phyloP scores from a whole-genome alignment of 1,140 invertebrate genomes.

The Gonatopus flavifemur region DNA sequence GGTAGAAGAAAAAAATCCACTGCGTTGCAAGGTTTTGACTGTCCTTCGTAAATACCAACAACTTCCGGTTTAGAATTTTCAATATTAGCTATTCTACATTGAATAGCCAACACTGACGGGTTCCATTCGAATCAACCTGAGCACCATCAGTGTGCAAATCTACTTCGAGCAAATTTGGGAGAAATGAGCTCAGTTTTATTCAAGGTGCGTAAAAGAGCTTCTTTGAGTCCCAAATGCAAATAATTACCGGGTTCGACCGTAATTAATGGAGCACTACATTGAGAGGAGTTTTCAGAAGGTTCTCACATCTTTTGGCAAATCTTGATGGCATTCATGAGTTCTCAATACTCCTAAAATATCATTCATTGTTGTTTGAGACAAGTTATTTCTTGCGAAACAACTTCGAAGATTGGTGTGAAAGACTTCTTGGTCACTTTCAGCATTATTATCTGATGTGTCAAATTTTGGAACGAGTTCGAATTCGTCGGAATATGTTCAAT shows the following conservation, averaged over 20 bases:
- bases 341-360: slow-evolving; percentile 8
- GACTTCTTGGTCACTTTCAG: background rate
- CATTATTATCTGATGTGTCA: background rate
- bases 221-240: slow-evolving; percentile 10
- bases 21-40: background rate
- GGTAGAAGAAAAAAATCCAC: slow-evolving; percentile 4
- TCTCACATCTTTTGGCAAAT: background rate
- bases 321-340: slow-evolving; percentile 6
- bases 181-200: background rate
- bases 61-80: background rate
- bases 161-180: background rate
- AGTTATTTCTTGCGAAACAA: slow-evolving; percentile 10
- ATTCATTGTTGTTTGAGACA: slow-evolving; percentile 5
- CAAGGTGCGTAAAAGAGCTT: background rate
- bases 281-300: slow-evolving; percentile 2
- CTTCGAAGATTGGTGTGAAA: background rate
- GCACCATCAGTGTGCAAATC: slow-evolving; percentile 8
- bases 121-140: background rate
- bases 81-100: slow-evolving; percentile 4
- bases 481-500: too few species aligned
- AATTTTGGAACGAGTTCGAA: background rate
- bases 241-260: slow-evolving; percentile 7
- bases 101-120: slow-evolving; percentile 2
- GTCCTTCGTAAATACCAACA: slow-evolving; percentile 1
- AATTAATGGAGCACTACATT: background rate